These are phyloP conservation scores for Seira musarum DNA, from an alignment of 2,888 invertebrate genomes.

Conservation along the genomic window DNA sequence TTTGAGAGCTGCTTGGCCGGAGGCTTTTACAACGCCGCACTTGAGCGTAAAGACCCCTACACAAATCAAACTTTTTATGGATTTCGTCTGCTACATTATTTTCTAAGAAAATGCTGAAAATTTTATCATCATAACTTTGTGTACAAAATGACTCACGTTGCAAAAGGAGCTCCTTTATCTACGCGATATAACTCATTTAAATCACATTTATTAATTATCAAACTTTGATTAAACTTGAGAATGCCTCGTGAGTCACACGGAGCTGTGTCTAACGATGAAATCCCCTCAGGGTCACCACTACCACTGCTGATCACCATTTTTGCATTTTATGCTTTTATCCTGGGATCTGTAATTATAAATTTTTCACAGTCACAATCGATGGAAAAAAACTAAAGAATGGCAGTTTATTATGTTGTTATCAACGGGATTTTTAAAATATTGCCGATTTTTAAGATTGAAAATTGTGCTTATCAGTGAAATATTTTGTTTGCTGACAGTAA, in stretches of 20 bases:
- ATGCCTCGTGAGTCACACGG: slow-evolving; percentile 63
- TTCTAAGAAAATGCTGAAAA: slow-evolving; percentile 8
- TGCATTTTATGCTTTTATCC: slow-evolving; percentile 26
- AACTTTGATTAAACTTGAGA: slow-evolving; percentile 57
- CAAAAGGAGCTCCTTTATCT: slow-evolving; percentile 64
- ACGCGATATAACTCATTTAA: slow-evolving; percentile 55
- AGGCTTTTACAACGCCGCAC: slow-evolving; percentile 74
- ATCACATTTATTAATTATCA: slow-evolving; percentile 57
- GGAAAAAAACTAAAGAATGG: too few relatives aligned
- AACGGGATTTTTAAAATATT: too few relatives aligned
- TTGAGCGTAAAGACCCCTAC: slow-evolving; percentile 77
- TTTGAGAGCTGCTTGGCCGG: slow-evolving; percentile 71
- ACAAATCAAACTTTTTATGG: slow-evolving; percentile 62
- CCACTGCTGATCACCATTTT: slow-evolving; percentile 55
- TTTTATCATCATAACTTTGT: too few relatives aligned
- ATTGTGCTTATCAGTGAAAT: too few relatives aligned
- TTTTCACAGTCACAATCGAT: neutral
- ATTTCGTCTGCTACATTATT: too few relatives aligned
- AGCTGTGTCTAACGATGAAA: slow-evolving; percentile 51
- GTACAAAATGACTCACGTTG: slow-evolving; percentile 59
- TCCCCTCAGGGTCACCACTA: slow-evolving; percentile 49
- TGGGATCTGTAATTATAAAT: neutral
- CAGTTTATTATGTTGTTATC: too few relatives aligned
- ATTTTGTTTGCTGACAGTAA: too few relatives aligned
- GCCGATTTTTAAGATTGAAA: too few relatives aligned